These are phyloP conservation scores for Steatornis caripensis DNA, from an alignment of 2,113 vertebrate genomes.

Conservation along the genomic window DNA sequence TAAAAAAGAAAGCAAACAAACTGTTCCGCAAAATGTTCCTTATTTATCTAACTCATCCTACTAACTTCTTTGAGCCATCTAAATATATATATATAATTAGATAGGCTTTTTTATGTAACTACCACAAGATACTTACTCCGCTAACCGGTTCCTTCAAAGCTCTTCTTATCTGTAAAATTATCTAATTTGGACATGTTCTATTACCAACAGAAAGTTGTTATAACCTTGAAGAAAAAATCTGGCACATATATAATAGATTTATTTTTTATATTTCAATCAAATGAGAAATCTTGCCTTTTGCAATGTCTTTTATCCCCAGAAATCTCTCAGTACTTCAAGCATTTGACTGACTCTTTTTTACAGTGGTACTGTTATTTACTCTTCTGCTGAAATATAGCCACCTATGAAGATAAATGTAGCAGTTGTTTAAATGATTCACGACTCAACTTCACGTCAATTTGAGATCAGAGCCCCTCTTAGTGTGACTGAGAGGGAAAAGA, in stretches of 20 bases:
- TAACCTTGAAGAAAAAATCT: background rate
- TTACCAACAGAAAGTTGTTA: background rate
- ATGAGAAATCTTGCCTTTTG: background rate
- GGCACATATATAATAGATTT: background rate
- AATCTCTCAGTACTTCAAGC: background rate
- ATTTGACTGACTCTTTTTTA: background rate
- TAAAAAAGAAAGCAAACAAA: background rate
- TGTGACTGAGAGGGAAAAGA: background rate
- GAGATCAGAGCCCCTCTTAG: background rate
- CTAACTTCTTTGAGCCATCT: constrained; percentile 16
- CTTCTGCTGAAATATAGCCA: background rate
- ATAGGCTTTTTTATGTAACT: constrained; percentile 48
- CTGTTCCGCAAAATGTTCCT: constrained; percentile 34
- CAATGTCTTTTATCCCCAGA: background rate
- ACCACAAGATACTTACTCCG: background rate
- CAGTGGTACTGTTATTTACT: constrained; percentile 6
- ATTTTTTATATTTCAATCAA: background rate
- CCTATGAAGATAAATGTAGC: constrained; percentile 31
- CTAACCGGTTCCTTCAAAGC: constrained; percentile 15
- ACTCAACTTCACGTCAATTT: background rate
- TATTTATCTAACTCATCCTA: constrained; percentile 33
- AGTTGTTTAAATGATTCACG: background rate
- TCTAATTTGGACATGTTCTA: constrained; percentile 6
- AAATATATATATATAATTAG: constrained; percentile 49
- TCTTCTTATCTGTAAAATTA: background rate